These are phyloP conservation scores for Ptychodera flava DNA, from an alignment of 35 echinoderm and acorn worm species.

Conservation along the genomic window DNA sequence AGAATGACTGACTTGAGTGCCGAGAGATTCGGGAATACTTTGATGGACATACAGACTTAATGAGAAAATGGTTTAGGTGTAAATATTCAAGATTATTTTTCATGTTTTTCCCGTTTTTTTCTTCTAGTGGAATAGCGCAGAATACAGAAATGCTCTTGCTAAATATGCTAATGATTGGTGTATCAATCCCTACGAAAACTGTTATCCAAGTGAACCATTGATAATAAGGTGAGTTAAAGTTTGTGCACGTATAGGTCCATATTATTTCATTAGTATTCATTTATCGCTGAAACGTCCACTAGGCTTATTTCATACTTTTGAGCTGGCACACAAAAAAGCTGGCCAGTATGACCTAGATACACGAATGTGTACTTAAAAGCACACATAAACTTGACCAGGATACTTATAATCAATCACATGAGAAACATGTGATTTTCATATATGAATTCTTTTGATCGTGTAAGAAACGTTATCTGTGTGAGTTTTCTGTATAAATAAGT, in stretches of 20 bases:
- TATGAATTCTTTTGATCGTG: too few relatives aligned
- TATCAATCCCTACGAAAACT: not conserved
- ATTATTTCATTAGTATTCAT: too few relatives aligned
- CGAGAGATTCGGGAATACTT: not conserved
- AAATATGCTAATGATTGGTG: not conserved
- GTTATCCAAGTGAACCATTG: not conserved
- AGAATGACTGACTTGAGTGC: not conserved
- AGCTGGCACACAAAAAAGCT: too few relatives aligned
- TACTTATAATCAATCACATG: too few relatives aligned
- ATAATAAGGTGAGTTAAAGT: not conserved
- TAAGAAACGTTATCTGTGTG: too few relatives aligned
- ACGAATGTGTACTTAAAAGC: not conserved
- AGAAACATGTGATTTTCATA: too few relatives aligned
- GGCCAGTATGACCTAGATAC: not conserved
- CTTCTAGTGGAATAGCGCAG: not conserved
- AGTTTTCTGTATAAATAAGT: not conserved
- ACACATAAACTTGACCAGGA: not conserved
- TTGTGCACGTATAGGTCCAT: not conserved
- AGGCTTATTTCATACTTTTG: too few relatives aligned
- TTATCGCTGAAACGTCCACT: too few relatives aligned
- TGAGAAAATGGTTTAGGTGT: too few relatives aligned
- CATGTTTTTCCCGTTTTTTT: not conserved
- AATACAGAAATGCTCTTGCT: not conserved
- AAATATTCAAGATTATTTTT: too few relatives aligned
- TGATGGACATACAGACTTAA: not conserved